A percentile compares a stretch with the other conserved stretches of the same genome.
phyloP scores from a whole-genome alignment of 1,140 invertebrate species.

The Ceratosolen solmsi region DNA sequence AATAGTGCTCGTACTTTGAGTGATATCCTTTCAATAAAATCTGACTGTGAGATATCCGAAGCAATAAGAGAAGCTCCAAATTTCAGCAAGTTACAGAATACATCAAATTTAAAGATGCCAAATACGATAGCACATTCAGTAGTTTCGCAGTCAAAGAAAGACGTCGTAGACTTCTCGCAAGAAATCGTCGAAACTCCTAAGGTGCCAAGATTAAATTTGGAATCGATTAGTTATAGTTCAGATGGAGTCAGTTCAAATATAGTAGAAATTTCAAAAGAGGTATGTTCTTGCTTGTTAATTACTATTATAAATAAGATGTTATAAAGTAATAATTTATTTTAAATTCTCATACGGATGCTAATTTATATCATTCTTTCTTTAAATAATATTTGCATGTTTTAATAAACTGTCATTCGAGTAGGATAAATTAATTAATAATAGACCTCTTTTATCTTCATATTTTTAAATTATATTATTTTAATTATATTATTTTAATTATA shows the following conservation, averaged over 20 bases:
- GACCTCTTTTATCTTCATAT: too few relatives aligned
- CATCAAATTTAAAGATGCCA: slow-evolving; percentile 60
- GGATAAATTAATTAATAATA: too few relatives aligned
- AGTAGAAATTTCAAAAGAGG: slow-evolving; percentile 38
- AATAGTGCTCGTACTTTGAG: slow-evolving; percentile 79
- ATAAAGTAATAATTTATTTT: too few relatives aligned
- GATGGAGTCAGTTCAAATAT: slow-evolving; percentile 48
- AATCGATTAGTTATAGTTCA: slow-evolving; percentile 52
- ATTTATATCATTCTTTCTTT: too few relatives aligned
- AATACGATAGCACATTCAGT: not conserved
- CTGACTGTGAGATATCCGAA: slow-evolving; percentile 73
- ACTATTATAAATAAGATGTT: too few relatives aligned
- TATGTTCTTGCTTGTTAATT: too few relatives aligned
- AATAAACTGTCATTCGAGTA: too few relatives aligned
- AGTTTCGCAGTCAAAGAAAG: slow-evolving; percentile 31
- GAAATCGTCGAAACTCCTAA: slow-evolving; percentile 52
- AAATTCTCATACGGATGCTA: too few relatives aligned
- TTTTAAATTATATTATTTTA: too few relatives aligned
- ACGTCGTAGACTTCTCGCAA: slow-evolving; percentile 40
- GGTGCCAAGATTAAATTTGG: slow-evolving; percentile 62
- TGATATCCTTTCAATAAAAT: slow-evolving; percentile 80
- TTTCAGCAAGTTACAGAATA: slow-evolving; percentile 56
- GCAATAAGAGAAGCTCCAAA: slow-evolving; percentile 59
- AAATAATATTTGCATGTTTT: too few relatives aligned
- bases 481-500: too few relatives aligned